Percentiles rank a stretch among this genome's conserved stretches.
Conservation (phyloP, 2,888 invertebrate species). For the Dolichopus griseipennis region DNA sequence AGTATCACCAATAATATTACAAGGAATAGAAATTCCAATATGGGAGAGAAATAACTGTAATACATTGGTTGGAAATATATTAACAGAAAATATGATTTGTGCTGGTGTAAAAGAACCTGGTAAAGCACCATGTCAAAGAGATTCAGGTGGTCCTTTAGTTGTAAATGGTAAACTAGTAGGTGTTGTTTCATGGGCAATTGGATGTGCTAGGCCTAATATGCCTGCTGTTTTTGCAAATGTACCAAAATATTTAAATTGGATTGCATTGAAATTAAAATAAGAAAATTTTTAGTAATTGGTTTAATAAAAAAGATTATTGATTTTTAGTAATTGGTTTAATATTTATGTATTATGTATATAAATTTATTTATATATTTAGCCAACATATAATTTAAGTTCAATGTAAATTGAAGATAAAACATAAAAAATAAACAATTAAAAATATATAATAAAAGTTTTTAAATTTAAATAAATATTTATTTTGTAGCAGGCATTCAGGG, state of each 20-base stretch:
- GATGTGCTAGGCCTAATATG: background rate
- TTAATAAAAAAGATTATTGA: no score
- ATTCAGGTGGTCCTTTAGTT: conserved; percentile 7
- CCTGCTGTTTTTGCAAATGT: background rate
- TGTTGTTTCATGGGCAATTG: conserved; percentile 10
- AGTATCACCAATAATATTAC: background rate
- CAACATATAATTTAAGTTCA: no score
- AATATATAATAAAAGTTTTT: no score
- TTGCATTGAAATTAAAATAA: background rate
- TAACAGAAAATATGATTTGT: conserved; percentile 6
- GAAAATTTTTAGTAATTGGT: no score
- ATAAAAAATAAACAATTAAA: no score
- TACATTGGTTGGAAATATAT: background rate
- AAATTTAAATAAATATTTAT: no score
- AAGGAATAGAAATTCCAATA: background rate
- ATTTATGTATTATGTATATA: no score
- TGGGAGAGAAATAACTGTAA: background rate
- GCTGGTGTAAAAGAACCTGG: background rate
- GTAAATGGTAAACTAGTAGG: background rate
- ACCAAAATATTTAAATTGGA: background rate
- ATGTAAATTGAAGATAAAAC: no score
- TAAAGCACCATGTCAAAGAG: background rate
- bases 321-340: no score
- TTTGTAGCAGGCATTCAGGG: no score
- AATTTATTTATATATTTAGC: no score